Percentiles rank a stretch among this genome's conserved stretches.
Conservation (phyloP, 2,797 vertebrate genomes). For the Neomorphus geoffroyi region DNA sequence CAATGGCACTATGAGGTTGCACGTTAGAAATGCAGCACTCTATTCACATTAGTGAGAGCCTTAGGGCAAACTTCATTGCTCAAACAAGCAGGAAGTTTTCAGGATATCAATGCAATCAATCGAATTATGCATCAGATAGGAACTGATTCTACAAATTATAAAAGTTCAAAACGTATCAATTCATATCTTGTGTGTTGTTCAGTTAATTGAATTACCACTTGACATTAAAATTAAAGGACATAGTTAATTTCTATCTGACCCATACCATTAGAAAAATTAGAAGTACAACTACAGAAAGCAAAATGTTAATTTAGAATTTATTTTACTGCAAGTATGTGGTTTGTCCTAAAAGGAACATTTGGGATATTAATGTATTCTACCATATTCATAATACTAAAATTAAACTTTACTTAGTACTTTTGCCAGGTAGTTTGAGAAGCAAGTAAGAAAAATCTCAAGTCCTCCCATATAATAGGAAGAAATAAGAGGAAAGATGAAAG, state of each 20-base stretch:
- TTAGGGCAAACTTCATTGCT: not conserved
- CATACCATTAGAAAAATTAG: conserved; percentile 43
- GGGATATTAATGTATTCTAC: not conserved
- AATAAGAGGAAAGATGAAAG: not conserved
- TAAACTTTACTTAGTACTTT: not conserved
- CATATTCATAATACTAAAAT: not conserved
- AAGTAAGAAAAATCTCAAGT: not conserved
- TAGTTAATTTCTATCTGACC: conserved; percentile 53
- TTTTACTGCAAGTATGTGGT: conserved; percentile 38
- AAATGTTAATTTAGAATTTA: conserved; percentile 58
- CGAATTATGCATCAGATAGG: not conserved
- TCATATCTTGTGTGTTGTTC: not conserved
- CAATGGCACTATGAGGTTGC: not conserved
- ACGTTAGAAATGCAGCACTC: not conserved
- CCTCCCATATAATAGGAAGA: not conserved
- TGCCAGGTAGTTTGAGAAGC: not conserved
- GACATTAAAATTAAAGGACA: conserved; percentile 53
- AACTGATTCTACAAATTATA: not conserved
- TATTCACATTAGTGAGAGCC: not conserved
- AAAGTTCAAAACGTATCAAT: not conserved
- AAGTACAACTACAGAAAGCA: conserved; percentile 53
- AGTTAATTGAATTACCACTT: conserved; percentile 28
- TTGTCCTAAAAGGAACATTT: not conserved
- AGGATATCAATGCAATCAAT: not conserved
- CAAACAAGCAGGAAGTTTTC: not conserved